These are phyloP conservation scores for Tortricodes alternella DNA, from an alignment of 2,888 invertebrate genomes.

Conservation along the genomic window DNA sequence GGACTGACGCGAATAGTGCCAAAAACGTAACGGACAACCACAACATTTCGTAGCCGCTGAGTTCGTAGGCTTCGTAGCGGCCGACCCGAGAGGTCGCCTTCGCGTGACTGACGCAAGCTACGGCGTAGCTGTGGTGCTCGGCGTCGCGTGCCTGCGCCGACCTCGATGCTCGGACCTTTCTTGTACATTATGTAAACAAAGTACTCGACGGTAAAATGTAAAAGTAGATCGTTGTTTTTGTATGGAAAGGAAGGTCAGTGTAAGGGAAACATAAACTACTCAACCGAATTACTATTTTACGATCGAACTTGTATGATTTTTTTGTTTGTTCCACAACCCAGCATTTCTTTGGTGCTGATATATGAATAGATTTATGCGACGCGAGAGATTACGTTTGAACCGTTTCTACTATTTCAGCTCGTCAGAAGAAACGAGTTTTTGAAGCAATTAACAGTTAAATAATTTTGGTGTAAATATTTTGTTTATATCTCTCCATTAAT, in stretches of 20 bases:
- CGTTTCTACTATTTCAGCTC: no score
- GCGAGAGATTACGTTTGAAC: no score
- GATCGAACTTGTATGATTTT: not conserved
- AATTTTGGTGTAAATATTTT: no score
- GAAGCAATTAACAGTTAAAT: no score
- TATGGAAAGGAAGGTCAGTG: slow-evolving; percentile 20
- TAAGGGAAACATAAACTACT: slow-evolving; percentile 14
- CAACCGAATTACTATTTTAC: slow-evolving; percentile 13
- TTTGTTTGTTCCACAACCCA: not conserved
- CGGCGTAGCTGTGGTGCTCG: slow-evolving; percentile 37
- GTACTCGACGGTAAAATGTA: slow-evolving; percentile 65
- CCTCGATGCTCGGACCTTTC: slow-evolving; percentile 50
- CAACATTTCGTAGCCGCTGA: slow-evolving; percentile 67
- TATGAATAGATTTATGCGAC: no score
- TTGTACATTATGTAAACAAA: slow-evolving; percentile 71
- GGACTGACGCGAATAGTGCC: slow-evolving; percentile 69
- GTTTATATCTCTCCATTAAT: no score
- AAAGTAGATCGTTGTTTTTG: slow-evolving; percentile 47
- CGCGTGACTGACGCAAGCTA: slow-evolving; percentile 76
- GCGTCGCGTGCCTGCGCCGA: slow-evolving; percentile 35
- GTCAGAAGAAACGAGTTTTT: no score
- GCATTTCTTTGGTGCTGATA: no score
- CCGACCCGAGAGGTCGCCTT: slow-evolving; percentile 58
- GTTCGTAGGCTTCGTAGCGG: slow-evolving; percentile 54
- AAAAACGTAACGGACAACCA: slow-evolving; percentile 62